Evolutionary conservation across 1,140 invertebrate genomes (phyloP), one percentile per base, ranked within the genome.

Genomic region (Drosophila serrata): DNA sequence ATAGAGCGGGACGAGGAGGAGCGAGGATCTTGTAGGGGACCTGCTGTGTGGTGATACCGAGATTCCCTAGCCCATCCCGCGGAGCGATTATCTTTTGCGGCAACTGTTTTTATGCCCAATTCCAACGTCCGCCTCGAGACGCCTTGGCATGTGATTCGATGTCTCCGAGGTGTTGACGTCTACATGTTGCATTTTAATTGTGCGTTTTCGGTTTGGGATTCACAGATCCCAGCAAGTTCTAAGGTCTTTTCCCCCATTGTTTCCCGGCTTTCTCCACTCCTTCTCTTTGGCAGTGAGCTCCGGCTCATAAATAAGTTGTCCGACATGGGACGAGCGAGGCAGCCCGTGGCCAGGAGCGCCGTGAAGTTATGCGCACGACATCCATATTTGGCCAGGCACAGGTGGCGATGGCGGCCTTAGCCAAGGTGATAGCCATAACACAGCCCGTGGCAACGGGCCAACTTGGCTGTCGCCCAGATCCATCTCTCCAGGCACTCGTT

Each of bases 161-260:
- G 60, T 82, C 53, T 45, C 48, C 49, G 55, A 88, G 84, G 85
- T 88, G 85, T 88, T 88, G 85, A 85, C 74, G 77, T 88, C 73
- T 78, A 88, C 85, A 90, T 90, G 85, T 85, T 88, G 85, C 85
- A 88, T 88, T 88, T 88, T 90, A 88, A 88, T 85, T 88, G 58
- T 77, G 60, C 45, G 59, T 82, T 88, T 87, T 84, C 63, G 73
- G 72, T 40, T 40, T 53, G 19, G 35, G 19, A 31, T 22, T 55
- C 29, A 19, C 29, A 19, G n/a, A 55, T 70, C 67, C 40, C 35
- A 64, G 35, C 29, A 7, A 65, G 29, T 70, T 70, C 64, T 58
- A 58, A 31, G 51, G 63, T 35, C 53, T 70, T 70, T 70, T 56
- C 35, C 40, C 45, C 40, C 35, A 48, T 29, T 29, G 24, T 29